Conservation (phyloP, 2,888 invertebrate genomes). For the Metopia argyrocephala region DNA sequence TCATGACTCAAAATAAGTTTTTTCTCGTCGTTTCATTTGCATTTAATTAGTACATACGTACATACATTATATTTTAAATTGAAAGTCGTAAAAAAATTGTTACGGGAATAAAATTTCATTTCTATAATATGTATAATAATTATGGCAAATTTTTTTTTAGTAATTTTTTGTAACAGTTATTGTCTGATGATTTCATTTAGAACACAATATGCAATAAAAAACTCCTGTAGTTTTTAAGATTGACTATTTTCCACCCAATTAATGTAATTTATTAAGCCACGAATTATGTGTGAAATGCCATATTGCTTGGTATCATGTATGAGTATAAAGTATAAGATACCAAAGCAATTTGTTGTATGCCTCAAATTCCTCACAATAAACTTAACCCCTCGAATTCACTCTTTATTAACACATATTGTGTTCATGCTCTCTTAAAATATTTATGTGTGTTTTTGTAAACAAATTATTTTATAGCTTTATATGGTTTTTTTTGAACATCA, state of each 20-base stretch:
- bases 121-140: too few species aligned
- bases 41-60: too few species aligned
- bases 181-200: not conserved
- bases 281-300: slow-evolving; percentile 56
- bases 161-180: too few species aligned
- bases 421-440: slow-evolving; percentile 8
- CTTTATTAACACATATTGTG: slow-evolving; percentile 35
- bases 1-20: too few species aligned
- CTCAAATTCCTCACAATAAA: not conserved
- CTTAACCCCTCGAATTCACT: not conserved
- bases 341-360: not conserved
- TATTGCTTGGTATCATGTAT: slow-evolving; percentile 46
- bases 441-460: slow-evolving; percentile 32
- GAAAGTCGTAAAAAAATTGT: too few species aligned
- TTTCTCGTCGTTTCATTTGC: too few species aligned
- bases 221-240: slow-evolving; percentile 18
- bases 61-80: too few species aligned
- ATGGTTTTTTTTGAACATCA: slow-evolving; percentile 42
- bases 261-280: slow-evolving; percentile 38
- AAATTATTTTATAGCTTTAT: slow-evolving; percentile 57
- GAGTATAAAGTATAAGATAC: not conserved
- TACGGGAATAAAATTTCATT: too few species aligned
- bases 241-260: slow-evolving; percentile 21
- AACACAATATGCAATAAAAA: not conserved
- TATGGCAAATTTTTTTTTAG: too few species aligned